phyloP scores from a whole-genome alignment of 2,797 vertebrate genomes.

The Acropternis orthonyx region DNA sequence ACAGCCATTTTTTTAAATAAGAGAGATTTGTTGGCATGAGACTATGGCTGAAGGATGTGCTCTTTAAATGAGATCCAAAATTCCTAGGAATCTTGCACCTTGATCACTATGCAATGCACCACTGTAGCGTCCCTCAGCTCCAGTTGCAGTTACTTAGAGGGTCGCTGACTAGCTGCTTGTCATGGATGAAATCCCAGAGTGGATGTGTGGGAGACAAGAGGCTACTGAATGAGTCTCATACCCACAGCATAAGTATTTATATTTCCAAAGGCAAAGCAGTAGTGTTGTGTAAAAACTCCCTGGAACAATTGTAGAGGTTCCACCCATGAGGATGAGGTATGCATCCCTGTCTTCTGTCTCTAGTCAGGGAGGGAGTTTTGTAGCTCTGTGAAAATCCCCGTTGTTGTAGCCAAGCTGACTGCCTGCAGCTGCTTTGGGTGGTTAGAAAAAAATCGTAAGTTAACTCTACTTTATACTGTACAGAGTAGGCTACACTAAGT shows the following conservation, averaged over 20 bases:
- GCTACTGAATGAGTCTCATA: neutral
- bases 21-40: neutral
- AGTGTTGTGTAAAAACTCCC: neutral
- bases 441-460: neutral
- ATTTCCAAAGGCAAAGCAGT: neutral
- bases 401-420: neutral
- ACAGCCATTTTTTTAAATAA: neutral
- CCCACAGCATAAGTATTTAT: neutral
- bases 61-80: neutral
- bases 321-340: neutral
- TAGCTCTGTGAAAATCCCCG: conserved; percentile 2
- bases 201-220: neutral
- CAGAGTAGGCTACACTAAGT: neutral
- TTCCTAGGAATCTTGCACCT: neutral
- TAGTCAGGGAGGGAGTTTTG: neutral
- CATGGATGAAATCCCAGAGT: neutral
- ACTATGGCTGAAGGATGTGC: neutral
- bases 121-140: neutral
- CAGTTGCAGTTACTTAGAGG: neutral
- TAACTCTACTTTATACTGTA: neutral
- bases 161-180: neutral
- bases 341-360: neutral
- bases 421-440: conserved; percentile 9
- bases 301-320: neutral
- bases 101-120: neutral